Percentiles rank a stretch among this genome's conserved stretches.
These are phyloP conservation scores for Rotaria magnacalcarata DNA, from an alignment of 2,888 invertebrate species.

Conservation along the genomic window DNA sequence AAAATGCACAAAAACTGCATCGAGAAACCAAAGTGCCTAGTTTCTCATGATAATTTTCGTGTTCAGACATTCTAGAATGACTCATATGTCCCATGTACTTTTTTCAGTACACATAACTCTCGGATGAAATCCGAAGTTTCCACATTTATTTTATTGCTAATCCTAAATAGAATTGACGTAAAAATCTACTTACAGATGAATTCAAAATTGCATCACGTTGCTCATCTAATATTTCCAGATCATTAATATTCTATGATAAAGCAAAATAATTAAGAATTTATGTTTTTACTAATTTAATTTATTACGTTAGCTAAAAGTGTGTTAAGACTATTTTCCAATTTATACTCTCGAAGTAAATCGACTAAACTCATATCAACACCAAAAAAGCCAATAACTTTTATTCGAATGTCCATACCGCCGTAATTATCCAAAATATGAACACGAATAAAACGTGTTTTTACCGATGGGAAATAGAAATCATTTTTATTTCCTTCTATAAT, in stretches of 20 bases:
- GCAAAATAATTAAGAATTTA: background rate
- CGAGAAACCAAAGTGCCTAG: too few species aligned
- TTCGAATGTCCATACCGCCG: background rate
- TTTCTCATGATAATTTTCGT: too few species aligned
- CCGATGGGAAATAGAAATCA: background rate
- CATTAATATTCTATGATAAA: slow-evolving; percentile 13
- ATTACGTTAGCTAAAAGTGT: background rate
- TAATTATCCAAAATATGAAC: slow-evolving; percentile 20
- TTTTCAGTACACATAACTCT: too few species aligned
- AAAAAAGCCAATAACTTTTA: background rate
- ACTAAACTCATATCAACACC: slow-evolving; percentile 22
- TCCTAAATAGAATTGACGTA: too few species aligned
- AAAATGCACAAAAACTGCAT: too few species aligned
- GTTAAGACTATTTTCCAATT: background rate
- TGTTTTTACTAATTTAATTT: background rate
- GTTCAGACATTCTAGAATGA: too few species aligned
- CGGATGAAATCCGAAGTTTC: too few species aligned
- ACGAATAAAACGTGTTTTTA: slow-evolving; percentile 28
- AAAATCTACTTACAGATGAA: background rate
- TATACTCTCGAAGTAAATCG: background rate
- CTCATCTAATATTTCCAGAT: slow-evolving; percentile 9
- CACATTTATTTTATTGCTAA: too few species aligned
- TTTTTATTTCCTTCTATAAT: background rate
- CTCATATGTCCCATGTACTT: too few species aligned
- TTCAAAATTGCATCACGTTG: slow-evolving; percentile 13